Evolutionary conservation across 2,113 vertebrate species (phyloP).

Genomic region (Calidris pugnax): DNA sequence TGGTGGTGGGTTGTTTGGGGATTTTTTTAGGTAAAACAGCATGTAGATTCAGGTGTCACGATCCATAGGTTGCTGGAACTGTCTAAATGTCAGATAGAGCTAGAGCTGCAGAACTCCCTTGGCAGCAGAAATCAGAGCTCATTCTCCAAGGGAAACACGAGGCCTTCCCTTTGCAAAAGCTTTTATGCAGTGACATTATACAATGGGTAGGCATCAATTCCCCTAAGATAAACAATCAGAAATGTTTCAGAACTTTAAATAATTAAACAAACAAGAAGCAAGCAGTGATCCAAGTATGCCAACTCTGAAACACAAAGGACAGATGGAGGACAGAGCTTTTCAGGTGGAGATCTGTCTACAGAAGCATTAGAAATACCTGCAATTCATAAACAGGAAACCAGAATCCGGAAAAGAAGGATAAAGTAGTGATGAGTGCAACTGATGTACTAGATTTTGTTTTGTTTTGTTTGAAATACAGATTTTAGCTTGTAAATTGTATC

Average conservation of each 20-base stretch:
- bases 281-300: background rate
- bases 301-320: background rate
- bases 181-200: background rate
- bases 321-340: background rate
- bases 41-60: background rate
- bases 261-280: conserved; percentile 4
- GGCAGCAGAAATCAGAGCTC: background rate
- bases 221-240: background rate
- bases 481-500: background rate
- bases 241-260: conserved; percentile 16
- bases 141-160: background rate
- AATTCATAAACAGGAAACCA: background rate
- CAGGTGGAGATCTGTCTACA: background rate
- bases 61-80: background rate
- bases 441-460: background rate
- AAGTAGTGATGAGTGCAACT: background rate
- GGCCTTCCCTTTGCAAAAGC: background rate
- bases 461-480: background rate
- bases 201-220: background rate
- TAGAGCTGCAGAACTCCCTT: background rate
- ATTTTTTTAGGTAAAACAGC: background rate
- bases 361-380: background rate
- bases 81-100: background rate
- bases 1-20: background rate
- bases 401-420: background rate